Base-by-base conservation (phyloP, 2,797 vertebrate genomes). In the Chelonia mydas region DNA sequence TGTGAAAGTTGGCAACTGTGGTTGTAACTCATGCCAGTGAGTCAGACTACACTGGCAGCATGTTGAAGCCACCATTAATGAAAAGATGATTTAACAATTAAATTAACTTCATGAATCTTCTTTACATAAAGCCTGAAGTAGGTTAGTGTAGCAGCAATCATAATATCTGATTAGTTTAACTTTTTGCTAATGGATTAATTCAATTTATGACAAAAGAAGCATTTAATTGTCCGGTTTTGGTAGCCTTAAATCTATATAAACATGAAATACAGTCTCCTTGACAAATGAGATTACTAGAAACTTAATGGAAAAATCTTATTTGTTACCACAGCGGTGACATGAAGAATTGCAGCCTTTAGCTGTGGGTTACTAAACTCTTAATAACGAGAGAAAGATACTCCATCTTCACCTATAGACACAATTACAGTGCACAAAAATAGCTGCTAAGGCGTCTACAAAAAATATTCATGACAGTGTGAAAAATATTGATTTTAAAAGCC, bases 301-400 rank as follows among this genome's bases (percentile, higher is more conserved):
- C 97, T 97, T 97, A 98, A 98, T 97, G 81, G 96, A 97, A 98
- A 72, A 98, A 98, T 97, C 97, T 97, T 97, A 98, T 98, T 98
- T 98, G 97, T 97, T 93, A 97, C 97, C 96, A 89, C 89, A 91
- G 95, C 96, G 97, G 97, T 98, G 98, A 98, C 98, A 98, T 98
- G 98, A 98, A 98, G 98, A 98, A 98, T 98, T 98, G 96, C 97
- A 98, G 95, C 96, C 97, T 97, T 98, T 98, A 98, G 90, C 97
- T 98, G 86, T 94, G 97, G 96, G 97, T 95, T 98, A 96, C 97
- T 98, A 98, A 98, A 86, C 97, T 98, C 97, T 98, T 98, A 98
- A 98, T 98, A 98, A 98, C 96, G 97, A 98, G 96, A 98, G 97
- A 98, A 98, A 97, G 97, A 96, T 97, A 97, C 97, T 98, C 96